Evolutionary conservation across 2,113 vertebrate genomes (phyloP), one percentile per base, ranked within the genome.

Genomic region (Reinhardtius hippoglossoides): DNA sequence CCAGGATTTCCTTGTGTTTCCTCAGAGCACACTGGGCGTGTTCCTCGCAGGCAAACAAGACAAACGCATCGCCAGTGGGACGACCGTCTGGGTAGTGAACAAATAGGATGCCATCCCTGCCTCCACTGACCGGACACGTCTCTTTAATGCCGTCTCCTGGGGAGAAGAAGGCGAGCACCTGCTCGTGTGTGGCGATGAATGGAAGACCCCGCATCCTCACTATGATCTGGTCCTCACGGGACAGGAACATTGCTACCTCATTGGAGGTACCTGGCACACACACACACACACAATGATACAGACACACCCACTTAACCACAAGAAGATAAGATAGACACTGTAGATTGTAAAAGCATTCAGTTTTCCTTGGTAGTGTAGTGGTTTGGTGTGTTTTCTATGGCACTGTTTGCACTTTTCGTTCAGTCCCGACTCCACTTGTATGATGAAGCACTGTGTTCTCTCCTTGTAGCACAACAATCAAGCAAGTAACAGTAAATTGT

Each of bases 61-160:
- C 98, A 82, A 99, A 99, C 0, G 98, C 98, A 60, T 99, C 98
- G 31, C 98, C 98, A 0, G 98, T 99, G 74, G 98, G 98, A 70
- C 97, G 95, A 42, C 98, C 97, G 0, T 99, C 98, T 4, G 96
- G 96, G 83, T 97, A 97, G 71, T 96, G 96, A n/a, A 98, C 97
- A 79, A 98, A 98, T 12, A 98, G 95, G 88, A 98, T 96, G 58
- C 97, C 97, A 0, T 74, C 90, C 60, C 78, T 89, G 57, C 95
- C 96, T 23, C 95, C 96, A 0, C 96, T 97, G 80, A 98, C 95
- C 0, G 96, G 96, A 81, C 96, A 98, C 4, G 91, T 92, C 54
- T 91, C 92, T n/a, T 84, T 88, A 0, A 78, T 76, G 0, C 46
- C 85, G 1, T 93, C 91, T 37, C 16, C 88, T 7, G 90, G 88